Base-by-base conservation (phyloP, 2,113 vertebrate species). In the Coreoperca whiteheadi region DNA sequence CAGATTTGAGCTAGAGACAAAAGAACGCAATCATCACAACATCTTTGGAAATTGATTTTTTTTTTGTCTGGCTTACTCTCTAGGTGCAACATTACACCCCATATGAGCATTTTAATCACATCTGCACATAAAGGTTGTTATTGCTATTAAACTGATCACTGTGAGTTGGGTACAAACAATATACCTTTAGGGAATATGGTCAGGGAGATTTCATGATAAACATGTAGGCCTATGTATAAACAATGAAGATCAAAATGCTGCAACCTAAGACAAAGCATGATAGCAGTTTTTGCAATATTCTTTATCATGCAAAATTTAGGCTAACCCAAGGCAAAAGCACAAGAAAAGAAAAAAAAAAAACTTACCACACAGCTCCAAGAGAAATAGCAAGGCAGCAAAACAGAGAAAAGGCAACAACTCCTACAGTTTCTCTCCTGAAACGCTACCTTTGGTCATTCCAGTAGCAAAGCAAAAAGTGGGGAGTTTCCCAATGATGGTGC, bases 301-400 rank as follows among this genome's bases (percentile, higher is more conserved):
- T 39, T 70, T 8, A 51, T 12, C 7, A 11, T 53, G 64, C 4
- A 69, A 74, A 41, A 12, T 3, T 25, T 11, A 48, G 0, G 14
- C 8, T 2, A 34, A 53, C 20, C 1, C 16, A 12, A 39, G 20
- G 1, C 12, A 60, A 51, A 54, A 0, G 7, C 3, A 59, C 3
- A 46, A 32, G 1, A 11, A 37, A n/a, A n/a, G 4, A 41, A 80
- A 53, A 74, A 0, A 23, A 4, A 32, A 67, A 57, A 12, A 90
- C 92, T 90, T 57, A 93, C 92, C 90, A 50, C 81, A 79, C 46
- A 83, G 73, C 59, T 81, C 50, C 79, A 66, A 51, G 51, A 56
- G 39, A 80, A 83, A 43, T 50, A 41, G 67, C 37, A 37, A 51
- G n/a, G 15, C 6, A 57, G 66, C 51, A 65, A 72, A 69, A 59